A percentile compares a stretch with the other conserved stretches of the same genome.
Conservation (phyloP, 2,113 vertebrate genomes). For the Sinocyclocheilus anshuiensis region DNA sequence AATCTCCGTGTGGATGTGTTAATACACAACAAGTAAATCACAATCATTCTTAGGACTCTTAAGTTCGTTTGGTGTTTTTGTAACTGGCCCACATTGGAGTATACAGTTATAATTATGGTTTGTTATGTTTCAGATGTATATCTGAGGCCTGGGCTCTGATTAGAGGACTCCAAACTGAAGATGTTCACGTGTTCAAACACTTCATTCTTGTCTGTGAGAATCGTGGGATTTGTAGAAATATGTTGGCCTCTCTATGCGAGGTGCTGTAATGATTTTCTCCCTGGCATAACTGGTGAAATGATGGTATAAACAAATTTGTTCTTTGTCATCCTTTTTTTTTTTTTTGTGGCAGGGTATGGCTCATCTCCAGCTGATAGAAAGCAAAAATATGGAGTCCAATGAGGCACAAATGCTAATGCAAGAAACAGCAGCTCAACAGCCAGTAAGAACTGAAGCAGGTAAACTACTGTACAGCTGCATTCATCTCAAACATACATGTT, state of each 20-base stretch:
- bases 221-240: conserved; percentile 44
- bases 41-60: background rate
- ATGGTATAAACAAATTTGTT: background rate
- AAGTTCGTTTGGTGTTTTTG: background rate
- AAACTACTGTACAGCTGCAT: background rate
- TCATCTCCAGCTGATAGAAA: background rate
- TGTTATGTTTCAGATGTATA: conserved; percentile 49
- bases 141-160: conserved; percentile 60
- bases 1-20: conserved; percentile 61
- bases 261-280: conserved; percentile 30
- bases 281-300: background rate
- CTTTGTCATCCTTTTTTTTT: background rate
- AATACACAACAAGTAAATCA: conserved; percentile 63
- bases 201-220: conserved; percentile 54
- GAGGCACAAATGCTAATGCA: background rate
- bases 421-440: background rate
- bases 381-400: background rate
- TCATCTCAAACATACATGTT: background rate
- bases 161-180: conserved; percentile 51
- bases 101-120: background rate
- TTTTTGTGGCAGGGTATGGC: conserved; percentile 20
- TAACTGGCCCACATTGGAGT: background rate
- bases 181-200: conserved; percentile 39
- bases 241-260: conserved; percentile 46
- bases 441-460: conserved; percentile 1